A percentile compares a stretch with the other conserved stretches of the same genome.
These are phyloP conservation scores for Epirrhoe alternata DNA, from an alignment of 2,888 invertebrate species.

Conservation along the genomic window DNA sequence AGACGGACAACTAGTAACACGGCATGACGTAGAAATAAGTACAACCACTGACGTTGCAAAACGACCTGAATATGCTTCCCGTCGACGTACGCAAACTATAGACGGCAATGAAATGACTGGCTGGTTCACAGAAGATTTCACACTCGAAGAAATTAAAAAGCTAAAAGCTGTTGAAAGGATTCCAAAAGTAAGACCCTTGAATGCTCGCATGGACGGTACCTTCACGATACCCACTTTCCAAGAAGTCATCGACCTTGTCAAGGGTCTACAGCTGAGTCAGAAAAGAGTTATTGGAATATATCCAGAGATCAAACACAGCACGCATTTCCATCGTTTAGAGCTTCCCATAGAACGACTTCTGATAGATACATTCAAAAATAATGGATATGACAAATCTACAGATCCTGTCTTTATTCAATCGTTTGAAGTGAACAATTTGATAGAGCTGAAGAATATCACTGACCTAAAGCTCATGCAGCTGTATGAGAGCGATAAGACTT, in stretches of 20 bases:
- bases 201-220: conserved; percentile 66
- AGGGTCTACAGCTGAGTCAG: conserved; percentile 66
- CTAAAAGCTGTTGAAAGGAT: conserved; percentile 68
- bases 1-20: conserved; percentile 67
- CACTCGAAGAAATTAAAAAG: conserved; percentile 70
- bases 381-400: conserved; percentile 61
- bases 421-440: conserved; percentile 73
- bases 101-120: conserved; percentile 59
- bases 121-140: conserved; percentile 78
- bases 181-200: conserved; percentile 65
- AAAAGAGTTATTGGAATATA: conserved; percentile 71
- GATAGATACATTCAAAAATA: conserved; percentile 65
- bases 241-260: conserved; percentile 73
- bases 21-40: conserved; percentile 72
- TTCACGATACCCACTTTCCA: conserved; percentile 69
- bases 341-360: conserved; percentile 66
- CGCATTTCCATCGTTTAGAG: conserved; percentile 63
- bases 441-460: conserved; percentile 66
- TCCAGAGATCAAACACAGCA: conserved; percentile 74
- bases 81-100: conserved; percentile 60
- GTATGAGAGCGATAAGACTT: conserved; percentile 51
- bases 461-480: conserved; percentile 67
- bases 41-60: conserved; percentile 66
- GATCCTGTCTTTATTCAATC: conserved; percentile 76
- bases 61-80: conserved; percentile 62